phyloP scores from a whole-genome alignment of 2,888 invertebrate genomes.

The Barypeithes pellucidus region DNA sequence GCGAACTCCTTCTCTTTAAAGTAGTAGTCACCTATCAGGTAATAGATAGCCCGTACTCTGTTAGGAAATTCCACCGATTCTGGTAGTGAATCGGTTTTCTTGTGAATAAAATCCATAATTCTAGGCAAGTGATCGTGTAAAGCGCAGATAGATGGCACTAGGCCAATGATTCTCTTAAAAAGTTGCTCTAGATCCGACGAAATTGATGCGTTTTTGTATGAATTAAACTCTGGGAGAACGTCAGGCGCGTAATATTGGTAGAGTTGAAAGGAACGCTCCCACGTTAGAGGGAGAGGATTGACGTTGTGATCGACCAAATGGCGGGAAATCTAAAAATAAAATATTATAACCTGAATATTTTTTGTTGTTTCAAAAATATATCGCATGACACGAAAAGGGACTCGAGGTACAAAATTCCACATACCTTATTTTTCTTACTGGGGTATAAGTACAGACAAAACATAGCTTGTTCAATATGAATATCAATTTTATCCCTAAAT shows the following conservation, averaged over 20 bases:
- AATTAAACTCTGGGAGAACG: constrained; percentile 87
- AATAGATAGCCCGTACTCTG: constrained; percentile 82
- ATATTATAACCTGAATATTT: background rate
- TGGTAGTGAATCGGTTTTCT: constrained; percentile 60
- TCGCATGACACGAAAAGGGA: constrained; percentile 5
- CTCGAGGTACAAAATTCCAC: background rate
- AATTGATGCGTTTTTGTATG: constrained; percentile 82
- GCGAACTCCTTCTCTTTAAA: constrained; percentile 88
- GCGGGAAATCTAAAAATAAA: constrained; percentile 70
- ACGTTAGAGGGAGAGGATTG: constrained; percentile 79
- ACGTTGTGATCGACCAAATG: constrained; percentile 86
- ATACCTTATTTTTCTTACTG: constrained; percentile 78
- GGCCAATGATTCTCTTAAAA: constrained; percentile 79
- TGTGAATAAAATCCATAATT: constrained; percentile 59
- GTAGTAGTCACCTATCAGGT: constrained; percentile 93
- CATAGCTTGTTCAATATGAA: constrained; percentile 88
- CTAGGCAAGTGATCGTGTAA: constrained; percentile 77
- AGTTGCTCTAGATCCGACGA: constrained; percentile 86
- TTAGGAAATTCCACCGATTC: constrained; percentile 66
- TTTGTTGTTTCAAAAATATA: background rate
- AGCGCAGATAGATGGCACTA: constrained; percentile 81
- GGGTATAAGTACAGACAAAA: constrained; percentile 92
- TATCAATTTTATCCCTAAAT: constrained; percentile 80
- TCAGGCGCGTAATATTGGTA: constrained; percentile 89
- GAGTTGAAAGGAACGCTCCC: constrained; percentile 82